Evolutionary conservation across 2,113 vertebrate species (phyloP).

Genomic region (Donacobius atricapilla): DNA sequence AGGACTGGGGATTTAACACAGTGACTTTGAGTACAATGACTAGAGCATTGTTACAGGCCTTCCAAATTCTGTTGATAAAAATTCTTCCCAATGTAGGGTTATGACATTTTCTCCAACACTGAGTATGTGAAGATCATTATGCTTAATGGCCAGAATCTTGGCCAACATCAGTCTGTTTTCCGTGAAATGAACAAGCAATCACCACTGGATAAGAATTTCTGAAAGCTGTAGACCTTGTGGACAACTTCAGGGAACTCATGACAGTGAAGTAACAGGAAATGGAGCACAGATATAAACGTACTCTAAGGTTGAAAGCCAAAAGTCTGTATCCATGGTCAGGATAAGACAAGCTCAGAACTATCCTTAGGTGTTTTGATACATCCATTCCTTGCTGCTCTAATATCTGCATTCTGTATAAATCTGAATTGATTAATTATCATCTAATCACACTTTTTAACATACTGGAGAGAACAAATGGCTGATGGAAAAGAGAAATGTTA

Average conservation of each 20-base stretch:
- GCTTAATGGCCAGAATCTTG: not conserved
- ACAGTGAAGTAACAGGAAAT: not conserved
- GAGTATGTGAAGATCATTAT: not conserved
- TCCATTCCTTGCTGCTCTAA: not conserved
- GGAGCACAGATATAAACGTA: not conserved
- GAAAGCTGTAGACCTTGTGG: not conserved
- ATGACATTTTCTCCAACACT: not conserved
- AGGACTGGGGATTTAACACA: not conserved
- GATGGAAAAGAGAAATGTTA: not conserved
- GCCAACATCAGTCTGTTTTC: not conserved
- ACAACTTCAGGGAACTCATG: not conserved
- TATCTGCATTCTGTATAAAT: not conserved
- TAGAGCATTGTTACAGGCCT: not conserved
- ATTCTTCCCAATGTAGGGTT: not conserved
- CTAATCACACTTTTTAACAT: not conserved
- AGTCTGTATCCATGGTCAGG: not conserved
- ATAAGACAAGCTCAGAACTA: constrained; percentile 50
- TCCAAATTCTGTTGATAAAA: not conserved
- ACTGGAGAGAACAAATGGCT: not conserved
- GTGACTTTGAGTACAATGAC: not conserved
- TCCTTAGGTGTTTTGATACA: not conserved
- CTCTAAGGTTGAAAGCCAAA: not conserved
- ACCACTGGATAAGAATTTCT: not conserved
- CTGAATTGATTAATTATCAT: not conserved
- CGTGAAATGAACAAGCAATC: not conserved